Evolutionary conservation across 1,140 invertebrate genomes (phyloP).

Genomic region (Oncopeltus fasciatus): DNA sequence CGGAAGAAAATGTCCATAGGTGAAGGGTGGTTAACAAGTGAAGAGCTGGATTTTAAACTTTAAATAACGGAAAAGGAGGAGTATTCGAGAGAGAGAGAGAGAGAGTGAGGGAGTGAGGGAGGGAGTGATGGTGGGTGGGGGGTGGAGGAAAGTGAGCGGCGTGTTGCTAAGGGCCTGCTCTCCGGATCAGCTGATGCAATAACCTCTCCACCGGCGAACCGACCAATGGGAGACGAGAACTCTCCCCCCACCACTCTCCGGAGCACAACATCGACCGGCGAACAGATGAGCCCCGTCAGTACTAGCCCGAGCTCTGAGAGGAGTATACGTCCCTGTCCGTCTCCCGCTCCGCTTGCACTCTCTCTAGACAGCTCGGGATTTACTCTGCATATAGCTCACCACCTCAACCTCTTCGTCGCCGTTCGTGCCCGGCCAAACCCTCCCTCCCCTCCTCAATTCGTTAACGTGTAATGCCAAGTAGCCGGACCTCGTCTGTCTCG

Average conservation of each 20-base stretch:
- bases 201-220: slow-evolving; percentile 13
- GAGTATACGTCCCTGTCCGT: slow-evolving; percentile 25
- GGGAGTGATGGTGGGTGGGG: too few relatives aligned
- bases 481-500: not conserved
- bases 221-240: slow-evolving; percentile 14
- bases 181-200: slow-evolving; percentile 28
- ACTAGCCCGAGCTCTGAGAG: not conserved
- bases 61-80: too few relatives aligned
- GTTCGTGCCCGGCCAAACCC: not conserved
- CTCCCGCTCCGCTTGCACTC: slow-evolving; percentile 26
- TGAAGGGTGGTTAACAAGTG: too few relatives aligned
- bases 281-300: not conserved
- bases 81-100: too few relatives aligned
- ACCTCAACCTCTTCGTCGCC: not conserved
- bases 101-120: too few relatives aligned
- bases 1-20: too few relatives aligned
- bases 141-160: slow-evolving; percentile 20
- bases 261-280: slow-evolving; percentile 7
- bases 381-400: not conserved
- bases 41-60: too few relatives aligned
- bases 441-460: not conserved
- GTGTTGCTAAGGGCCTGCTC: slow-evolving; percentile 30
- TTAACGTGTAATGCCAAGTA: not conserved
- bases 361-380: not conserved
- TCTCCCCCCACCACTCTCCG: slow-evolving; percentile 3